These are phyloP conservation scores for Teleiodes luculella DNA, from an alignment of 2,888 invertebrate genomes.

Conservation along the genomic window DNA sequence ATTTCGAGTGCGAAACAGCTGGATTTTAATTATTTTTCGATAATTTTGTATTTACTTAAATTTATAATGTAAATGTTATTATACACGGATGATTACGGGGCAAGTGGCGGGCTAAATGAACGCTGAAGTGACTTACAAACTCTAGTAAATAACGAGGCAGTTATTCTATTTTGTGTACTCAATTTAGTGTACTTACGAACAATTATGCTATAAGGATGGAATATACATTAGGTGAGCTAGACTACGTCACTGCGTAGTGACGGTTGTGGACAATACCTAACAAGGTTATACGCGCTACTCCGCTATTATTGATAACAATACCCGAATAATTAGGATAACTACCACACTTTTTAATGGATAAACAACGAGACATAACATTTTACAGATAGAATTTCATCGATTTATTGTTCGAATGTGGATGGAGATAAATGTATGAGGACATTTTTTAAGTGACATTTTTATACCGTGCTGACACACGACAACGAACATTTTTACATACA, in stretches of 20 bases:
- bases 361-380: slow-evolving; percentile 29
- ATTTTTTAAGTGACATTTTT: slow-evolving; percentile 45
- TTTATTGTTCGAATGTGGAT: slow-evolving; percentile 76
- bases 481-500: slow-evolving; percentile 50
- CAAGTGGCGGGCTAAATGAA: slow-evolving; percentile 61
- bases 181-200: slow-evolving; percentile 67
- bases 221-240: slow-evolving; percentile 75
- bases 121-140: slow-evolving; percentile 62
- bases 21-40: slow-evolving; percentile 37
- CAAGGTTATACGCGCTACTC: slow-evolving; percentile 50
- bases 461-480: slow-evolving; percentile 52
- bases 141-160: slow-evolving; percentile 64
- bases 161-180: slow-evolving; percentile 67
- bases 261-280: slow-evolving; percentile 51
- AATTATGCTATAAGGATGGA: slow-evolving; percentile 74
- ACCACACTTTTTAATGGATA: slow-evolving; percentile 31
- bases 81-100: slow-evolving; percentile 63
- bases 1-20: slow-evolving; percentile 60
- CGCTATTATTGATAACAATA: slow-evolving; percentile 53
- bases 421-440: slow-evolving; percentile 71
- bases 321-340: slow-evolving; percentile 39
- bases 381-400: slow-evolving; percentile 42
- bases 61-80: slow-evolving; percentile 57
- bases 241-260: slow-evolving; percentile 47
- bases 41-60: slow-evolving; percentile 41